Percentiles rank a stretch among this genome's conserved stretches.
phyloP scores from a whole-genome alignment of 2,888 invertebrate species.

The Phytoseiulus persimilis region DNA sequence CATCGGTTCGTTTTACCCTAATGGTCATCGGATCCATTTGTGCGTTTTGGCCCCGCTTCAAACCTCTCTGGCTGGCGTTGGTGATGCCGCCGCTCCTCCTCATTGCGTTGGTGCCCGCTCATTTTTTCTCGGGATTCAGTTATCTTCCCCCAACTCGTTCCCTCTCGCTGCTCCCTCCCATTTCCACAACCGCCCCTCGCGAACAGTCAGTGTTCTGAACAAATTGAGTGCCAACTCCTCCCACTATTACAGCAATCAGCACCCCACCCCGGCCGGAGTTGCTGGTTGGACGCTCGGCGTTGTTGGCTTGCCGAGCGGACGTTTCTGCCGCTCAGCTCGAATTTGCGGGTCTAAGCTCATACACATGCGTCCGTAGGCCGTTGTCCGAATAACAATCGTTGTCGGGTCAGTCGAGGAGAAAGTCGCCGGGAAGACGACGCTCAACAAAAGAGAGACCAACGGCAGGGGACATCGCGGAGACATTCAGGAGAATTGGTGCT shows the following conservation, averaged over 20 bases:
- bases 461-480: too few relatives aligned
- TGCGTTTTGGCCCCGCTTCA: background rate
- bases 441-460: too few relatives aligned
- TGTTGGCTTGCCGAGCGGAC: background rate
- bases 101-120: background rate
- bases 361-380: background rate
- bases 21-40: background rate
- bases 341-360: background rate
- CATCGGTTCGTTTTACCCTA: background rate
- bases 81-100: background rate
- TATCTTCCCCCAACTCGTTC: background rate
- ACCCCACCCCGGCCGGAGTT: background rate
- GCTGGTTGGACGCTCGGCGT: too few relatives aligned
- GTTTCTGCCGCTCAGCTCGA: background rate
- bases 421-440: background rate
- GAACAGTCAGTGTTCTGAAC: background rate
- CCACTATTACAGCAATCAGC: background rate
- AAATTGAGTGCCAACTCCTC: background rate
- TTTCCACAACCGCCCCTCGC: background rate
- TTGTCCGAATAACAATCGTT: background rate
- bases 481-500: background rate
- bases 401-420: background rate
- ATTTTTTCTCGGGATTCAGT: background rate
- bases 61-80: background rate
- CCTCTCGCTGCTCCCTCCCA: background rate